Evolutionary conservation across 2,797 vertebrate species (phyloP).

Genomic region (Neostethus bicornis): DNA sequence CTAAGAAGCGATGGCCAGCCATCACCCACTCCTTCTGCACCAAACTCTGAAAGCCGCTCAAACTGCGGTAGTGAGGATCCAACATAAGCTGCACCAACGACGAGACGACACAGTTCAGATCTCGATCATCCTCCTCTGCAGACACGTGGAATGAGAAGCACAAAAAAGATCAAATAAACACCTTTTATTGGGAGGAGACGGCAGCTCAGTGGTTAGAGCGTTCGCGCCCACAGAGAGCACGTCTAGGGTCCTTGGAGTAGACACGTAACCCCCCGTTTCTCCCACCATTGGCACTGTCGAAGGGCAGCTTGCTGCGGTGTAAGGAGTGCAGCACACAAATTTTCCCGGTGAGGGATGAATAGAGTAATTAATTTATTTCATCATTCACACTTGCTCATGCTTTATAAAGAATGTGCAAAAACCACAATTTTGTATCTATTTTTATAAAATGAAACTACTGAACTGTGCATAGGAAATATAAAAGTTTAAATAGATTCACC

Average conservation of each 20-base stretch:
- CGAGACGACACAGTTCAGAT: slow-evolving; percentile 91
- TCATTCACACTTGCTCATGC: neutral
- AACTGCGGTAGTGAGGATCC: slow-evolving; percentile 92
- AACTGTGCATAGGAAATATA: neutral
- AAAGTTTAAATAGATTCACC: slow-evolving; percentile 73
- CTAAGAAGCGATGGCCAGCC: slow-evolving; percentile 93
- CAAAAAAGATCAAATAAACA: neutral
- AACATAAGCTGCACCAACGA: slow-evolving; percentile 94
- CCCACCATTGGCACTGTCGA: no score
- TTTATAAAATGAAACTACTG: neutral
- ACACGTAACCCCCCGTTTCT: no score
- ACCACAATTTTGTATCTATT: neutral
- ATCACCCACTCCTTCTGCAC: slow-evolving; percentile 99
- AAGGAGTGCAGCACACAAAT: no score
- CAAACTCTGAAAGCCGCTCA: slow-evolving; percentile 92
- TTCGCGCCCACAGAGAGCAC: no score
- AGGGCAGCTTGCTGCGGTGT: no score
- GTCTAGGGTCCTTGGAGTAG: no score
- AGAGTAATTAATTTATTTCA: no score
- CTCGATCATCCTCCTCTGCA: slow-evolving; percentile 94
- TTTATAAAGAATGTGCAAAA: neutral
- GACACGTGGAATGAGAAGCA: slow-evolving; percentile 21
- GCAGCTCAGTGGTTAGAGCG: no score
- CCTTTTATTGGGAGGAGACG: no score
- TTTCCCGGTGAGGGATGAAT: no score